A percentile compares a stretch with the other conserved stretches of the same genome.
Evolutionary conservation across 2,888 invertebrate species (phyloP).

Genomic region (Trichogramma evanescens): DNA sequence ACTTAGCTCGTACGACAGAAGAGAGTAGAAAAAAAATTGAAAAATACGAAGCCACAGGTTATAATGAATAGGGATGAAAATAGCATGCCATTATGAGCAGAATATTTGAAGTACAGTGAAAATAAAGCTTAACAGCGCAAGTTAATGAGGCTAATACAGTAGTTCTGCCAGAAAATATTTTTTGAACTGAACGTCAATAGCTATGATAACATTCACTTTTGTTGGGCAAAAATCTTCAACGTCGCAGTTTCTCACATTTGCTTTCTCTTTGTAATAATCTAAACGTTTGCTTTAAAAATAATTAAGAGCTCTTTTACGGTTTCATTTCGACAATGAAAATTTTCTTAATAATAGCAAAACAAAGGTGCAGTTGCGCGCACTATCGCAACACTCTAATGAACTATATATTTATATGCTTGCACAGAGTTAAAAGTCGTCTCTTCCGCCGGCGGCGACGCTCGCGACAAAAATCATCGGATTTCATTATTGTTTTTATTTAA

Average conservation of each 20-base stretch:
- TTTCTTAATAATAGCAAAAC: too few species aligned
- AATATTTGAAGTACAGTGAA: neutral
- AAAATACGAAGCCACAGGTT: constrained; percentile 2
- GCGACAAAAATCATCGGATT: constrained; percentile 16
- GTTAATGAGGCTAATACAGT: constrained; percentile 45
- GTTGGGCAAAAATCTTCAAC: too few species aligned
- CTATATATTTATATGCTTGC: constrained; percentile 18
- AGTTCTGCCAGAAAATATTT: constrained; percentile 24
- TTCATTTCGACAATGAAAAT: too few species aligned
- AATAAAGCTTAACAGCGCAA: constrained; percentile 22
- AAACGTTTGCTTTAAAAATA: too few species aligned
- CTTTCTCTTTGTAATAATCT: too few species aligned
- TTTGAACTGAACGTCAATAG: too few species aligned
- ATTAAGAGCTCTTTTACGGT: neutral
- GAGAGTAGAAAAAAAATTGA: constrained; percentile 1
- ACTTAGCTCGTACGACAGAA: neutral
- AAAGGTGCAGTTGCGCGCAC: neutral
- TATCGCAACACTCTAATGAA: constrained; percentile 38
- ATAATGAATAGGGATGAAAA: neutral
- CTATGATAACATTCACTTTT: too few species aligned
- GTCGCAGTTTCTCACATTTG: too few species aligned
- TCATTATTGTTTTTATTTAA: too few species aligned
- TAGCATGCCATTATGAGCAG: neutral
- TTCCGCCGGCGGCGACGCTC: constrained; percentile 7
- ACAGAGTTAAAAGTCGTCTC: constrained; percentile 28